phyloP scores from a whole-genome alignment of 2,888 invertebrate genomes.

The Thyatira batis region DNA sequence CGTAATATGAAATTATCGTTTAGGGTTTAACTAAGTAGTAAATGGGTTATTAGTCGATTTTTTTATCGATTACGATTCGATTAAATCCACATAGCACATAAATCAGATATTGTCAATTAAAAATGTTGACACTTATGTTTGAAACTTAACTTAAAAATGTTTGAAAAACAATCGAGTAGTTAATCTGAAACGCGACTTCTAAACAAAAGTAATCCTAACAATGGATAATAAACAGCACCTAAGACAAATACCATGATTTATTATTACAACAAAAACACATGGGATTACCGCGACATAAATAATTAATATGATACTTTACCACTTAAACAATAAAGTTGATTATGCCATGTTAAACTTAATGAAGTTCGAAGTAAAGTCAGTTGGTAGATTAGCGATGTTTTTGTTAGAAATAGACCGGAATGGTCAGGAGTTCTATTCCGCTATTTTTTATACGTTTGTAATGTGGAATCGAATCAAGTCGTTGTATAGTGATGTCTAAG shows the following conservation, averaged over 20 bases:
- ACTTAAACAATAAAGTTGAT: background rate
- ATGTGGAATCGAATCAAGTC: constrained; percentile 66
- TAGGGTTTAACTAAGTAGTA: too few species aligned
- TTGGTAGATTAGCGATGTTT: constrained; percentile 28
- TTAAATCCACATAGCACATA: too few species aligned
- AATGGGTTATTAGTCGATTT: too few species aligned
- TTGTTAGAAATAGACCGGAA: constrained; percentile 53
- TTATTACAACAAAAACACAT: constrained; percentile 50
- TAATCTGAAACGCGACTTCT: background rate
- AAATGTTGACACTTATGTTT: background rate
- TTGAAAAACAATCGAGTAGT: background rate
- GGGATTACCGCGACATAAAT: background rate
- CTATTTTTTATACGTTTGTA: constrained; percentile 50
- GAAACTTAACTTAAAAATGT: background rate
- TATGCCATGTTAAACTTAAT: constrained; percentile 5
- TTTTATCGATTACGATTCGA: too few species aligned
- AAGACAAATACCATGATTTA: constrained; percentile 74
- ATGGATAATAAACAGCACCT: constrained; percentile 66
- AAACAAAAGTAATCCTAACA: constrained; percentile 44
- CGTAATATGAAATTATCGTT: too few species aligned
- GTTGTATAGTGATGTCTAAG: constrained; percentile 41
- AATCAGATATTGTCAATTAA: too few species aligned
- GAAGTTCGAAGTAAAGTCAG: background rate
- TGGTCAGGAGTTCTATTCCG: constrained; percentile 41
- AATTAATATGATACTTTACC: background rate